phyloP scores from a whole-genome alignment of 1,140 invertebrate species.

The Bacillus rossius region DNA sequence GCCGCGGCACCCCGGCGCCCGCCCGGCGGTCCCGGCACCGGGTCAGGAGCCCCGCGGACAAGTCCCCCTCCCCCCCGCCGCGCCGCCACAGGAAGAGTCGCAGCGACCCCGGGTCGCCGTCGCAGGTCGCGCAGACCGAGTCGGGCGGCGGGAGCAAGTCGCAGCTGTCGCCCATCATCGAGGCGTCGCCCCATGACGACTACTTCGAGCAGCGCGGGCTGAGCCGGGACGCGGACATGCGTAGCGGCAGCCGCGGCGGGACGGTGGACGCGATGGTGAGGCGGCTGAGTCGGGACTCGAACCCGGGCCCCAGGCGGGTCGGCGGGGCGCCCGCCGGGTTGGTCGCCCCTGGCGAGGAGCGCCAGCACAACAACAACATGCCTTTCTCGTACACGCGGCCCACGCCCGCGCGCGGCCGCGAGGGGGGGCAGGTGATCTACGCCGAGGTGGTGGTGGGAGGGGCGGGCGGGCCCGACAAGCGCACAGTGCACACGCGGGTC shows the following conservation, averaged over 20 bases:
- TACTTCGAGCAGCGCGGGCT: slow-evolving; percentile 49
- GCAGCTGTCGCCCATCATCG: slow-evolving; percentile 71
- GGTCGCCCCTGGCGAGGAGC: slow-evolving; percentile 51
- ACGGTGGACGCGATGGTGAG: slow-evolving; percentile 58
- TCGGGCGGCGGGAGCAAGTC: slow-evolving; percentile 43
- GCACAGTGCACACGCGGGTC: slow-evolving; percentile 49
- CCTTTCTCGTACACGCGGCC: slow-evolving; percentile 63
- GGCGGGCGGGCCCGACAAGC: slow-evolving; percentile 41
- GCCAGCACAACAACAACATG: slow-evolving; percentile 62
- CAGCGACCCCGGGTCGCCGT: slow-evolving; percentile 9
- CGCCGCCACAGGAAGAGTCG: slow-evolving; percentile 6
- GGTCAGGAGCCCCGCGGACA: neutral
- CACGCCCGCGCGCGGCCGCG: neutral
- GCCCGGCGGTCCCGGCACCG: neutral
- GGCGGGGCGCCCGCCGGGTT: slow-evolving; percentile 47
- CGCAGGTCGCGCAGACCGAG: slow-evolving; percentile 1
- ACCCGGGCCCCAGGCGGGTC: slow-evolving; percentile 37
- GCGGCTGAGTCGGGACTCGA: slow-evolving; percentile 53
- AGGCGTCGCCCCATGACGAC: slow-evolving; percentile 56
- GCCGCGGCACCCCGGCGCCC: neutral
- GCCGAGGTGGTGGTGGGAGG: slow-evolving; percentile 63
- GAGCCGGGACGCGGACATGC: slow-evolving; percentile 44
- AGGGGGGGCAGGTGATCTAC: slow-evolving; percentile 53
- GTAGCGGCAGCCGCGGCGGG: slow-evolving; percentile 57
- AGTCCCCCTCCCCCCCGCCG: slow-evolving; percentile 1